Evolutionary conservation across 2,888 invertebrate genomes (phyloP), one percentile per base, ranked within the genome.

Genomic region (Dicycla oo): DNA sequence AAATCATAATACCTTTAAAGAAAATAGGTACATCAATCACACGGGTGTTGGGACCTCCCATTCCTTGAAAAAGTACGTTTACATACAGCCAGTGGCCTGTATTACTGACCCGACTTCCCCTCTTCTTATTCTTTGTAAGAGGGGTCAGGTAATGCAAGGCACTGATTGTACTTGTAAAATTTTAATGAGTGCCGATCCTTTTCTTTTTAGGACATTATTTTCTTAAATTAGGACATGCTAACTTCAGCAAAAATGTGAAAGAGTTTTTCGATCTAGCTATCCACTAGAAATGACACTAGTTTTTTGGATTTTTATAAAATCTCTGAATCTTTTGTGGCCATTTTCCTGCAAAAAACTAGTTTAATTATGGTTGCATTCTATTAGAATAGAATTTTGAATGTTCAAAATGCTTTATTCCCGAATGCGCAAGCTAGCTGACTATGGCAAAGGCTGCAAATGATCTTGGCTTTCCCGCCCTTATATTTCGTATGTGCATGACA

Each of bases 21-120:
- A 70, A 78, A 56, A 56, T 66, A 49, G 34, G 38, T 58, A 80
- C 74, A 86, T 86, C 87, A 81, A 87, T 87, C 86, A 84, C 74
- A 23, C 56, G 64, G 62, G 43, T 73, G 80, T 51, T 20, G 43
- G 30, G 49, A 40, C 71, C 78, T 78, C 87, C 84, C 66, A 49
- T 64, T 79, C 67, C 78, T 60, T 82, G 78, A 72, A 60, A 73
- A 67, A 65, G 11, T 70, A 57, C 53, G 45, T 45, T 68, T 45
- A 23, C n/a, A n/a, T 34, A n/a, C 5, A 34, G 30, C 34, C 20
- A 53, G 26, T 53, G 53, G 0, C 7, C 53, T 53, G 8, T 15
- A 53, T 53, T 53, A 53, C 53, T 26, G 26, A 26, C 26, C 26
- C 15, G 3, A 26, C 26, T 8, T 26, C 26, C 26, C 26, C 51